Percentiles rank a stretch among this genome's conserved stretches.
phyloP scores from a whole-genome alignment of 2,888 invertebrate genomes.

The Cetonia aurata region DNA sequence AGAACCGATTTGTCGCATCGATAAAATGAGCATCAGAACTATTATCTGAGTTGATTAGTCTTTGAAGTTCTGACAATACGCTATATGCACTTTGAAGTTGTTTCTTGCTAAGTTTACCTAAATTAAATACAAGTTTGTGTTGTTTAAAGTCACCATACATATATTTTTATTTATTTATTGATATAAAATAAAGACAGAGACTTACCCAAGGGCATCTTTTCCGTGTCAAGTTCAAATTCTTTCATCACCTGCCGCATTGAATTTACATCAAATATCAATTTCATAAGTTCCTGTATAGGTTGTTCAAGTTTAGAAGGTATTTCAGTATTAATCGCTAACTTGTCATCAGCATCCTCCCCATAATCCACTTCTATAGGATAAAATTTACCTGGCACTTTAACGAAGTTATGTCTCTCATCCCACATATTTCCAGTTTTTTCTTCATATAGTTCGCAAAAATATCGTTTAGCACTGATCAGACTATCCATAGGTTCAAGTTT shows the following conservation, averaged over 20 bases:
- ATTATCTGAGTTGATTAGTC: slow-evolving; percentile 70
- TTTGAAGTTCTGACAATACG: slow-evolving; percentile 80
- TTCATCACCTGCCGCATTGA: slow-evolving; percentile 92
- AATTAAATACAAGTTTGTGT: not conserved
- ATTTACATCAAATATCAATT: slow-evolving; percentile 90
- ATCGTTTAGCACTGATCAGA: slow-evolving; percentile 71
- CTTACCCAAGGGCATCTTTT: slow-evolving; percentile 93
- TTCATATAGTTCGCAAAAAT: slow-evolving; percentile 71
- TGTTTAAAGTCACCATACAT: not conserved
- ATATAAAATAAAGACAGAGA: slow-evolving; percentile 9
- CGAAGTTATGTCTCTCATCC: slow-evolving; percentile 75
- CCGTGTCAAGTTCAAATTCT: slow-evolving; percentile 96
- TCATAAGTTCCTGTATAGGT: slow-evolving; percentile 86
- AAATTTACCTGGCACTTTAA: slow-evolving; percentile 79
- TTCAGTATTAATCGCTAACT: slow-evolving; percentile 66
- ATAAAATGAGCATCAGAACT: slow-evolving; percentile 71
- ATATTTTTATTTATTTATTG: slow-evolving; percentile 6
- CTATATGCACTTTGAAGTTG: slow-evolving; percentile 89
- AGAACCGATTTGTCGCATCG: slow-evolving; percentile 93
- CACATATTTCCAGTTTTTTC: slow-evolving; percentile 91
- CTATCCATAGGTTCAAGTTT: slow-evolving; percentile 71
- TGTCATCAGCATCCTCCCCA: slow-evolving; percentile 63
- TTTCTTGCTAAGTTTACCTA: slow-evolving; percentile 87
- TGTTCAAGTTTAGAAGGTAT: slow-evolving; percentile 76
- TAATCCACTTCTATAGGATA: slow-evolving; percentile 94